phyloP scores from a whole-genome alignment of 2,113 vertebrate genomes.

The Oenanthe oenanthe region DNA sequence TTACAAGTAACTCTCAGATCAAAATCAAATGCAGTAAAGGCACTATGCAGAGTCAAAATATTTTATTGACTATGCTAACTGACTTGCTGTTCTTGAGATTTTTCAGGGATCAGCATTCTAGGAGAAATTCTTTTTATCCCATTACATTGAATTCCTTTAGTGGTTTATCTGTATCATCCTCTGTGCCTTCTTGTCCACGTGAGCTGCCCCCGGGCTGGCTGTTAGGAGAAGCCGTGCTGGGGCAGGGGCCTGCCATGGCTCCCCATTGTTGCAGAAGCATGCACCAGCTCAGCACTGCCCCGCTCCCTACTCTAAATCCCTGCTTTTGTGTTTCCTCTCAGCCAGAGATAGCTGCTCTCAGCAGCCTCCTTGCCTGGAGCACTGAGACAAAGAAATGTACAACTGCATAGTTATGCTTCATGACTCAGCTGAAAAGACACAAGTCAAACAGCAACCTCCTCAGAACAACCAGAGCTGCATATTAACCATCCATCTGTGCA shows the following conservation, averaged over 20 bases:
- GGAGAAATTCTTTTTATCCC: background rate
- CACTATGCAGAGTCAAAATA: background rate
- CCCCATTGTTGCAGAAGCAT: conserved; percentile 34
- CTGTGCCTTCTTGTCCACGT: rapidly evolving
- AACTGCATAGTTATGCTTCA: background rate
- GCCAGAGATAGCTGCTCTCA: conserved; percentile 41
- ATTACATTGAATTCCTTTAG: background rate
- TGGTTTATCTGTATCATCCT: background rate
- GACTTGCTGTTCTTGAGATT: background rate
- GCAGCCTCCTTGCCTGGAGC: conserved; percentile 42
- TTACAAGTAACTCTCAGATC: background rate
- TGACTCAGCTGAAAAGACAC: conserved; percentile 50
- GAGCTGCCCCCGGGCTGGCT: rapidly evolving
- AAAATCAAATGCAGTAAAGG: background rate
- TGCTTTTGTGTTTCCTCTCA: conserved; percentile 32
- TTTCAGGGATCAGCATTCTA: background rate
- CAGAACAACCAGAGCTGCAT: background rate
- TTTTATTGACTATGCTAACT: background rate
- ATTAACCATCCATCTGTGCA: background rate
- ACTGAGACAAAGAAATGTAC: conserved; percentile 31
- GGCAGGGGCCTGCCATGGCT: background rate
- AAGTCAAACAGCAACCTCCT: conserved; percentile 6
- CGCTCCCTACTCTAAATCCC: conserved; percentile 39
- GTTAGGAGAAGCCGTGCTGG: background rate
- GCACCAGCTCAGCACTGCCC: conserved; percentile 60